Evolutionary conservation across 1,140 invertebrate species (phyloP), one percentile per base, ranked within the genome.

Genomic region (Drosophila chauvacae): DNA sequence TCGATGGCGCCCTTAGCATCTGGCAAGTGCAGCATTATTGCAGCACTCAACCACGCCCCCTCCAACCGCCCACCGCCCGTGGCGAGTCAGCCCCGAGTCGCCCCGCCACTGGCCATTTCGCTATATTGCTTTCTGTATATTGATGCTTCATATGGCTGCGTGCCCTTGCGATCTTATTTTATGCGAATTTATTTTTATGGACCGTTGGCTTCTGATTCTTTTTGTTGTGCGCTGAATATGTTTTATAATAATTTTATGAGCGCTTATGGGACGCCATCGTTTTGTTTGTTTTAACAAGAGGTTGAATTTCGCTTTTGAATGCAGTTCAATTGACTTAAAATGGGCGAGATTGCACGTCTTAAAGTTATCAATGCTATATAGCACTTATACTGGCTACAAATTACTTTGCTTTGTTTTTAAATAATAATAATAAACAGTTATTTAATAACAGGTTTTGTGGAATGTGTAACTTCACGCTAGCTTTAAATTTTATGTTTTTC

Each of bases 91-190:
- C 14, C n/a, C 47, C 28, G 3, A 39, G 16, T 35, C 13, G 10
- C 39, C 39, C 41, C 39, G 28, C 33, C 66, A 55, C 33, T 48
- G 66, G 47, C 60, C 62, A 77, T 77, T 85, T 72, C 50, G 50
- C 56, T 58, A 81, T 84, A 84, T 84, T 81, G 81, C 77, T 77
- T 84, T 77, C 63, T 37, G 55, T 72, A 53, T 80, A 55, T 50
- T 72, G 70, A 73, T 60, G 68, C 70, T 73, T 73, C 70, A 72
- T 72, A 73, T 73, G 70, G 55, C 44, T 72, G 70, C 55, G 10
- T 35, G 48, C 53, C 66, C 70, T 60, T 37, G 70, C 68, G 66
- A 72, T 47, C 55, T 73, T 55, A 73, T 73, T 73, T 72, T 73
- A 73, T 73, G 55, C 30, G 70, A 60, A 51, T 73, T 72, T 73